Base-by-base conservation (phyloP, 2,113 vertebrate species). In the Carlito syrichta region DNA sequence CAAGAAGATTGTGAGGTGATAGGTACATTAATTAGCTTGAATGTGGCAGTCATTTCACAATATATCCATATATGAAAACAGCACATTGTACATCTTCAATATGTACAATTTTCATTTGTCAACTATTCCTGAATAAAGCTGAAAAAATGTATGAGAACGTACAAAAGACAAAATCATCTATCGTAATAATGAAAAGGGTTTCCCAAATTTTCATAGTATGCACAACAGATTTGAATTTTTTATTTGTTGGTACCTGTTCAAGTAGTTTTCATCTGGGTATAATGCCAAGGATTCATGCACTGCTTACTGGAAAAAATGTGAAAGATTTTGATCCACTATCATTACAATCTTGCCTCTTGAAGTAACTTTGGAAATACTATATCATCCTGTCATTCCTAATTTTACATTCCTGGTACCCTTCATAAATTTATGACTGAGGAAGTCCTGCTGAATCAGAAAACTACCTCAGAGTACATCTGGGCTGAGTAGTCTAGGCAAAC, bases 341-440 rank as follows among this genome's bases (percentile, higher is more conserved):
- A 71, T 89, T 83, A 63, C 62, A 92, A 4, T n/a, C 32, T 25
- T 78, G 58, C 17, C 69, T 89, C 35, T 35, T 54, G 50, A 82
- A 95, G 40, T 82, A 79, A 89, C 58, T 96, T 87, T 43, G 60
- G 50, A 95, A 96, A 92, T 76, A 48, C 4, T 48, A 4, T 54
- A 66, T 96, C 38, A 83, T 48, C 23, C 9, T 63, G 22, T 69
- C 27, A 93, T 62, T 66, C 12, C 7, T 56, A 69, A 38, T 48
- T 91, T 94, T 69, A 93, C 3, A 86, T 56, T 32, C 68, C 12
- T 71, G 7, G 32, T 56, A 23, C 17, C 48, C 54, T 83, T 77
- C 78, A 66, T 84, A 83, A 76, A 86, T 83, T 19, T 83, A 66
- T 73, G 20, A n/a, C 45, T 62, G 8, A 96, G 30, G 25, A 86